Conservation (phyloP, 2,797 vertebrate genomes). For the Semotilus atromaculatus region DNA sequence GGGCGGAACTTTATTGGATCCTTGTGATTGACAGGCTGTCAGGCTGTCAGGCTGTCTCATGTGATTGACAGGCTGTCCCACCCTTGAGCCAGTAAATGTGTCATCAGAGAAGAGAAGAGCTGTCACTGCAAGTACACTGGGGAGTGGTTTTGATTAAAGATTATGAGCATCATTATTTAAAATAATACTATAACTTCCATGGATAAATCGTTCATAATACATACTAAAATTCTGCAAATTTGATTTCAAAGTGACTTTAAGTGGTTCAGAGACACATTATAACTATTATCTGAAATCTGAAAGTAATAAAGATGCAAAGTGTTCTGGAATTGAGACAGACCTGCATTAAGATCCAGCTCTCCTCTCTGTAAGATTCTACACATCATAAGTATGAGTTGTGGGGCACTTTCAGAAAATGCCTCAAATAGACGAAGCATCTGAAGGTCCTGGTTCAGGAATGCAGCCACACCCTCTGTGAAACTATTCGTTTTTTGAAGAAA, state of each 20-base stretch:
- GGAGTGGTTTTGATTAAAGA: not conserved
- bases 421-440: constrained; percentile 88
- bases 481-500: rapidly evolving
- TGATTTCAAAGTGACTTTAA: not conserved
- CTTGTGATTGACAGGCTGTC: too few relatives aligned
- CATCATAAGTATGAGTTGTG: constrained; percentile 87
- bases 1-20: too few relatives aligned
- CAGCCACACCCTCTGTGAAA: not conserved
- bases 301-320: not conserved
- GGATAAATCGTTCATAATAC: too few relatives aligned
- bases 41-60: too few relatives aligned
- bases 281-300: not conserved
- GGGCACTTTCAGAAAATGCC: constrained; percentile 88
- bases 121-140: too few relatives aligned
- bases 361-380: constrained; percentile 72
- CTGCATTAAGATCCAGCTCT: constrained; percentile 71
- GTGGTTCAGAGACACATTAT: not conserved
- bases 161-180: not conserved
- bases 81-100: too few relatives aligned
- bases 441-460: constrained; percentile 84
- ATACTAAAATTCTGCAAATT: not conserved
- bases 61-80: too few relatives aligned
- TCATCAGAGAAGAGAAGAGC: too few relatives aligned
- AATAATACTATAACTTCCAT: not conserved
- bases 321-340: constrained; percentile 65